Evolutionary conservation across 1,140 invertebrate species (phyloP).

Genomic region (Hirudo medicinalis): DNA sequence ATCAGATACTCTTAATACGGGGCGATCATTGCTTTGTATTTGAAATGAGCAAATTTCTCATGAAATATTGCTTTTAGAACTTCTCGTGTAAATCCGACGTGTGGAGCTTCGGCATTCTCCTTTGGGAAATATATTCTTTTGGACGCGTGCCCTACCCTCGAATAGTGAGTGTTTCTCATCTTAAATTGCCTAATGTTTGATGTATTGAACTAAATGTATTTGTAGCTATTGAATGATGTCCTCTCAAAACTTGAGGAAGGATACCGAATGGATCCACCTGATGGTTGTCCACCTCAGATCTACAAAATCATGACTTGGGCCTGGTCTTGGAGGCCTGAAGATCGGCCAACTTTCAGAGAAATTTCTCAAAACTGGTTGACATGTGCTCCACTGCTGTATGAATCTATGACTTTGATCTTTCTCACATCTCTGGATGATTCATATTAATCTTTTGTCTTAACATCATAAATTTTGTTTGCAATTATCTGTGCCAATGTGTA

Average conservation of each 20-base stretch:
- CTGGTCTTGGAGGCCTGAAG: neutral
- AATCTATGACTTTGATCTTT: too few species aligned
- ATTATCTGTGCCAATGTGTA: too few species aligned
- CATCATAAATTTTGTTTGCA: too few species aligned
- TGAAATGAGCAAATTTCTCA: neutral
- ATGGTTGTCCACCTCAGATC: slow-evolving; percentile 85
- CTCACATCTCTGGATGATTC: too few species aligned
- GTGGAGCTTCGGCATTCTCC: slow-evolving; percentile 22
- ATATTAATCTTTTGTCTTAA: too few species aligned
- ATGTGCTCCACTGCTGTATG: slow-evolving; percentile 12
- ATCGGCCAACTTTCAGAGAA: slow-evolving; percentile 10
- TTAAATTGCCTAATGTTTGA: neutral
- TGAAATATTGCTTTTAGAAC: slow-evolving; percentile 10
- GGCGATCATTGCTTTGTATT: too few species aligned
- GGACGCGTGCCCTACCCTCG: slow-evolving; percentile 19
- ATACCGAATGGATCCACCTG: slow-evolving; percentile 97
- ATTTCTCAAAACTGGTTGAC: neutral
- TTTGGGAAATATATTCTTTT: slow-evolving; percentile 23
- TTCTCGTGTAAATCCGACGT: slow-evolving; percentile 21
- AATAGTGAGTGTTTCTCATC: slow-evolving; percentile 19
- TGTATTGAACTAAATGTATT: neutral
- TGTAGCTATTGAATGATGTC: slow-evolving; percentile 80
- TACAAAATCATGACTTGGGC: slow-evolving; percentile 71
- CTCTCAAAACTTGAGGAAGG: slow-evolving; percentile 94
- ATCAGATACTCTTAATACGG: too few species aligned